Evolutionary conservation across 2,888 invertebrate species (phyloP).

Genomic region (Alloscopus bannaensis): DNA sequence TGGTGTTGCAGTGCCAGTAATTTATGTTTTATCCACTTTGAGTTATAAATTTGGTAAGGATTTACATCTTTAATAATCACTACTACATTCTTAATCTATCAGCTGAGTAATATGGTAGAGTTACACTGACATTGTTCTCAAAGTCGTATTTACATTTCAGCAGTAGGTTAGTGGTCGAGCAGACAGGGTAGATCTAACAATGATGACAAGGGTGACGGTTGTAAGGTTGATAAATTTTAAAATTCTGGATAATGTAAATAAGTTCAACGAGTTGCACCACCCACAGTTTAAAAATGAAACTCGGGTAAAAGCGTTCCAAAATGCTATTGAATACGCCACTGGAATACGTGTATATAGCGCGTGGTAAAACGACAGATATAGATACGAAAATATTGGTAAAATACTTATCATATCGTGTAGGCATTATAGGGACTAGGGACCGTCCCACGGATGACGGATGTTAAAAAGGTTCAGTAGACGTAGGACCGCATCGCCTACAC

Average conservation of each 20-base stretch:
- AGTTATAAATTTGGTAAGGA: conserved; percentile 41
- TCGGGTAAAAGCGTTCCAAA: too few species aligned
- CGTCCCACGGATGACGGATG: not conserved
- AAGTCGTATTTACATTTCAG: not conserved
- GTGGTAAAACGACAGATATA: too few species aligned
- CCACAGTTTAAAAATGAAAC: too few species aligned
- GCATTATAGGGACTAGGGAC: not conserved
- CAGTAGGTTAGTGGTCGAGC: not conserved
- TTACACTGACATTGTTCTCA: not conserved
- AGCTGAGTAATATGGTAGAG: not conserved
- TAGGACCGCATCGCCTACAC: too few species aligned
- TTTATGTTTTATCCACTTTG: conserved; percentile 35
- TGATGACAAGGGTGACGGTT: not conserved
- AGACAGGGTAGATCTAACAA: not conserved
- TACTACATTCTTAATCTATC: not conserved
- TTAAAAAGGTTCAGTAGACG: not conserved
- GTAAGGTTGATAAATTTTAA: not conserved
- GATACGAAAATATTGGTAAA: too few species aligned
- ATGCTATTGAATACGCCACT: too few species aligned
- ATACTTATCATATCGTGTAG: not conserved
- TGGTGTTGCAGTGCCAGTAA: conserved; percentile 16
- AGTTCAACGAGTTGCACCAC: too few species aligned
- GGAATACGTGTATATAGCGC: too few species aligned
- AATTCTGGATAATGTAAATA: too few species aligned
- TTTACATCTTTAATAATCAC: not conserved